These are phyloP conservation scores for Sula dactylatra DNA, from an alignment of 2,113 vertebrate species.

Conservation along the genomic window DNA sequence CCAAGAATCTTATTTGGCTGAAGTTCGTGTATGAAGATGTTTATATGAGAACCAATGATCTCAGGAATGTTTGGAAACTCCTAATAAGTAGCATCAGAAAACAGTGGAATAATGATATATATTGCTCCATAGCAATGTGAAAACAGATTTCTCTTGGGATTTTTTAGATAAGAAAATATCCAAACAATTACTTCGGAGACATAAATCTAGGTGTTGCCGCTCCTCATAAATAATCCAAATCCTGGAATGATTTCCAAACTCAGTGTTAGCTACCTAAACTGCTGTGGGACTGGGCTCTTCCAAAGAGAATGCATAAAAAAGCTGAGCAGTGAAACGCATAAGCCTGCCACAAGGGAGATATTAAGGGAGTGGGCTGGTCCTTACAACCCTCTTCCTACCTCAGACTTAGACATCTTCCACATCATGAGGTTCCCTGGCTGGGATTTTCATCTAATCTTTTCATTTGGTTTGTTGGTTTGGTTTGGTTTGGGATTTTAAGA, in stretches of 20 bases:
- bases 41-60: not conserved
- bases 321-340: not conserved
- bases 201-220: not conserved
- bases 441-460: not conserved
- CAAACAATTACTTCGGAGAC: not conserved
- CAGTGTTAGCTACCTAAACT: not conserved
- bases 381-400: not conserved
- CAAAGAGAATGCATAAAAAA: not conserved
- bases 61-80: not conserved
- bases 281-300: not conserved
- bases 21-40: not conserved
- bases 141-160: not conserved
- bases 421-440: not conserved
- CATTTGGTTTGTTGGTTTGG: accelerated
- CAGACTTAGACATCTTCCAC: not conserved
- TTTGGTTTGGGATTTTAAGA: not conserved
- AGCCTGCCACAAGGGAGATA: not conserved
- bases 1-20: not conserved
- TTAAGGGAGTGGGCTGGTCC: not conserved
- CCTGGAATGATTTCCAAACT: not conserved
- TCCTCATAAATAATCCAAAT: not conserved
- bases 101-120: not conserved
- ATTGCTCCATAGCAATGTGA: not conserved
- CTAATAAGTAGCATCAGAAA: not conserved
- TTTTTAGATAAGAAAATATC: not conserved